Evolutionary conservation across 64 coral and sea anemone genomes (phyloP), one percentile per base, ranked within the genome.

Genomic region (Astreopora myriophthalma): DNA sequence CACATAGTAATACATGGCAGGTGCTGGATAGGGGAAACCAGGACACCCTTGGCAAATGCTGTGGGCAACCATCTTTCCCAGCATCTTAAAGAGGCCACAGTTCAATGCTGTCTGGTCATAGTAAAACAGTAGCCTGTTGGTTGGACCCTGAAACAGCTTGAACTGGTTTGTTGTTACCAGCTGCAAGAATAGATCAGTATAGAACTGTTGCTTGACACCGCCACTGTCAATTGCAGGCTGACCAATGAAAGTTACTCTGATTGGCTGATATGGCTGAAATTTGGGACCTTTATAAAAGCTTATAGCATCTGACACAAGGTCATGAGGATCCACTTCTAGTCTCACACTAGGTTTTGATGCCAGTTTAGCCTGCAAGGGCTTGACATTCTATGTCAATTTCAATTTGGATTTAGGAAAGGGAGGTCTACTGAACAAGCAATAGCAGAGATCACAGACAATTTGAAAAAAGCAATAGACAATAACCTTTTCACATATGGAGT

Each of bases 171-270:
- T 69, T 20, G 20, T 23, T 39, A 48, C 83, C 32, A 86, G n/a
- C 67, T 86, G 30, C 25, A 1, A 38, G 40, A 85, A 71, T 20
- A 86, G 36, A 69, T 86, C 64, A 86, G 19, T 39, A 31, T 86
- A 86, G 29, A 86, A 86, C 24, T 86, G 63, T 67, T 34, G 8
- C 40, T 30, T 69, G 13, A 86, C 58, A 69, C 64, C 83, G 10
- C 83, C 83, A 69, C 30, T 67, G 34, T 86, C 83, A 62, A 71
- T n/a, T 86, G 65, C 83, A 42, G 83, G 83, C 37, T 86, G 83
- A 3, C 36, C 64, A 23, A 62, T 30, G 16, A 58, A 65, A 11
- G 35, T 16, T 23, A 69, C 37, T 39, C 62, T 66, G 34, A 86
- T 37, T 38, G 65, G 83, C 34, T 71, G 22, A 42, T 4, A 23